Evolutionary conservation across 1,140 invertebrate species (phyloP).

Genomic region (Cotesia chilonis): DNA sequence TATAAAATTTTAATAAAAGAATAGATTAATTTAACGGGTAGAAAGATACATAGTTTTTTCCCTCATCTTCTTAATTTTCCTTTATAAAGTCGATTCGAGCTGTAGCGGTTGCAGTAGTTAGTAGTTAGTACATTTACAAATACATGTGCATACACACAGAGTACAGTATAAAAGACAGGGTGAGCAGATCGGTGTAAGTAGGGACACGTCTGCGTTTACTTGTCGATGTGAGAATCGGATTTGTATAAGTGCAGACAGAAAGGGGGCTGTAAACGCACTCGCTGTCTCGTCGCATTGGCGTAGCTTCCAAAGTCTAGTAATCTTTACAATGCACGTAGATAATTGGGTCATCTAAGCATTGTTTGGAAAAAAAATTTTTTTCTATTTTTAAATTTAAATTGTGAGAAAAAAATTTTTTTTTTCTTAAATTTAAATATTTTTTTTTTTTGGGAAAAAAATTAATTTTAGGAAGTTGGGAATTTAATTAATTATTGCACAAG

Average conservation of each 20-base stretch:
- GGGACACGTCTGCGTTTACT: background rate
- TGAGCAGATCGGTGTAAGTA: background rate
- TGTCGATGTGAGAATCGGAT: conserved; percentile 39
- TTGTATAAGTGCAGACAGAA: conserved; percentile 60
- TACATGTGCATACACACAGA: background rate
- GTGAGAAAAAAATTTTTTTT: no score
- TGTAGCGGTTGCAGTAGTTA: no score
- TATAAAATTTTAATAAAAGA: no score
- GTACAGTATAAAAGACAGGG: conserved; percentile 5
- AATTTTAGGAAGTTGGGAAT: no score
- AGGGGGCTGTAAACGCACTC: conserved; percentile 53
- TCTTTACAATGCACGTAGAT: conserved; percentile 32
- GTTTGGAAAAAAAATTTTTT: background rate
- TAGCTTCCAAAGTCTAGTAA: conserved; percentile 46
- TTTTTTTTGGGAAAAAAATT: no score
- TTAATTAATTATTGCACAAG: no score
- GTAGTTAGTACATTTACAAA: no score
- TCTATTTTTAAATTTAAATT: background rate
- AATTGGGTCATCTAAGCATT: conserved; percentile 23
- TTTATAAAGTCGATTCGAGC: no score
- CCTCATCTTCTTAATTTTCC: no score
- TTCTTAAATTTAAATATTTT: no score
- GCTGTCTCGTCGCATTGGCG: conserved; percentile 58
- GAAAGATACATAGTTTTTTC: no score
- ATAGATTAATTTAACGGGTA: no score